Base-by-base conservation (phyloP, 2,113 vertebrate species). In the Macaca mulatta region DNA sequence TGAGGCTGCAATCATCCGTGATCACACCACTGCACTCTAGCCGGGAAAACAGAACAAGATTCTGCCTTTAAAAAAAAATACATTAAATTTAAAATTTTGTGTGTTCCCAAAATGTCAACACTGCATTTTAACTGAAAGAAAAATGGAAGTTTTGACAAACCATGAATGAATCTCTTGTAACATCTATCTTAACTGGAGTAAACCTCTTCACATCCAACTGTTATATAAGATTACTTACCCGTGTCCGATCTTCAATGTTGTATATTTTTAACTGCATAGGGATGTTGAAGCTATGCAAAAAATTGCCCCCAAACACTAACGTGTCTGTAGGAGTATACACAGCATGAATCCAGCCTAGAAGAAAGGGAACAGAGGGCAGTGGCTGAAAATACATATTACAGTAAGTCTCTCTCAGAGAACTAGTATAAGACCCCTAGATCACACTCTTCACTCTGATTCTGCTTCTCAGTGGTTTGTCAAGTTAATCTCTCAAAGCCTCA, bases 251-350 rank as follows among this genome's bases (percentile, higher is more conserved):
- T 98, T 99, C 99, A 20, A 99, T 99, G 98, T 99, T 99, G 98
- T 99, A 99, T 98, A 99, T 99, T 83, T 99, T 99, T 70, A 99
- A 99, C 97, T 99, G 99, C 99, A 99, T 99, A 82, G 99, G 99
- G 98, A 99, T 99, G 98, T 99, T 99, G 98, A 99, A 99, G 96
- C 99, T 99, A 98, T 99, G 99, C 87, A 99, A 99, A 98, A 99
- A 99, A 96, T 99, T 99, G 67, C 99, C 99, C 70, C 99, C 99
- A 79, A 99, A 99, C 61, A 99, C 99, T 96, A 99, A 98, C 0
- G 99, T 99, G 98, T 99, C 99, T 98, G 99, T 99, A 94, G 99
- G 99, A 43, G 99, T 99, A 98, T 99, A 99, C 69, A 99, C 99
- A 35, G 99, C 99, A 98, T 99, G 99, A 97, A 99, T 99, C 99